These are phyloP conservation scores for Motacilla alba DNA, from an alignment of 2,113 vertebrate species.

Conservation along the genomic window DNA sequence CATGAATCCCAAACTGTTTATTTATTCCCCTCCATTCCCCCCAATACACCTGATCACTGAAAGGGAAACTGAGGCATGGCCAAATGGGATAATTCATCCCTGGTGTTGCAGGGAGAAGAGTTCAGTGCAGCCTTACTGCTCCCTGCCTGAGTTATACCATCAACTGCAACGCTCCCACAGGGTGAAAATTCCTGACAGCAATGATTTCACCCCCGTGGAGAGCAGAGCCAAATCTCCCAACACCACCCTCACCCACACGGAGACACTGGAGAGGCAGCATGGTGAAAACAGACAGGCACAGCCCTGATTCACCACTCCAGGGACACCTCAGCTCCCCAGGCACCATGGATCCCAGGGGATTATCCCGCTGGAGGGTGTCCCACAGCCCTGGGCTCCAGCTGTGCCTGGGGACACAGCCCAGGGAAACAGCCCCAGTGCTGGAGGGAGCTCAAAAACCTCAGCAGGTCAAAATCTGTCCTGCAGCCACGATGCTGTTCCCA, in stretches of 20 bases:
- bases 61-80: neutral
- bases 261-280: neutral
- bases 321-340: neutral
- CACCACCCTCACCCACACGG: neutral
- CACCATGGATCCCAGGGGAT: fast-evolving
- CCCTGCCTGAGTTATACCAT: neutral
- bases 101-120: neutral
- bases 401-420: neutral
- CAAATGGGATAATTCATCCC: fast-evolving
- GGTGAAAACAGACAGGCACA: neutral
- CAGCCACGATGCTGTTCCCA: neutral
- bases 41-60: neutral
- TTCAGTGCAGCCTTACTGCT: neutral
- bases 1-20: neutral
- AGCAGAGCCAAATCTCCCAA: neutral
- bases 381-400: neutral
- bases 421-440: neutral
- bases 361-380: neutral
- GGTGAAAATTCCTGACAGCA: neutral
- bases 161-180: neutral
- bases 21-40: neutral
- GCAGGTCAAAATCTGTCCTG: neutral
- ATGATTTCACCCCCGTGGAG: neutral
- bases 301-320: neutral
- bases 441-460: neutral